Evolutionary conservation across 1,140 invertebrate species (phyloP).

Genomic region (Leptopilina clavipes): DNA sequence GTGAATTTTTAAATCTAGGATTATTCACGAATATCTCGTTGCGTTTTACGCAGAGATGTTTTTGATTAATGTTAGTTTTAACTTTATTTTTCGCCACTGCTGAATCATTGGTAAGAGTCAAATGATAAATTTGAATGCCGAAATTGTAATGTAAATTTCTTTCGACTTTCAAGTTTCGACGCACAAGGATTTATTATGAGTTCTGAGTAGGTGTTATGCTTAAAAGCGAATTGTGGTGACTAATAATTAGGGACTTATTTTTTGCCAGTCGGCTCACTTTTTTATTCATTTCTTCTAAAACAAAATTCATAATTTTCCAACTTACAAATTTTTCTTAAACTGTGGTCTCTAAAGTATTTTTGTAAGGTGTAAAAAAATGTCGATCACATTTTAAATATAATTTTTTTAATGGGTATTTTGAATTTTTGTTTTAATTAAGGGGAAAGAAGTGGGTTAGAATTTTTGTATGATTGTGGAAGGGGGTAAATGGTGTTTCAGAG

Average conservation of each 20-base stretch:
- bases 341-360: constrained; percentile 16
- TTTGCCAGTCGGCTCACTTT: constrained; percentile 22
- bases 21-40: not conserved
- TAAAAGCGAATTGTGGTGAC: constrained; percentile 19
- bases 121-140: not conserved
- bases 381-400: not conserved
- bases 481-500: constrained; percentile 61
- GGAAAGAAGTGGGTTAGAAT: constrained; percentile 39
- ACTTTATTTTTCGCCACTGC: not conserved
- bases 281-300: not conserved
- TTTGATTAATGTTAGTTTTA: not conserved
- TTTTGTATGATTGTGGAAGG: constrained; percentile 54
- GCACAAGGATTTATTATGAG: not conserved
- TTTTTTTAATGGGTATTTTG: not conserved
- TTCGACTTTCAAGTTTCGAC: not conserved
- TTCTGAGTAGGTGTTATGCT: constrained; percentile 14
- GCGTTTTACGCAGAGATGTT: constrained; percentile 2
- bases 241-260: constrained; percentile 33
- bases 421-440: not conserved
- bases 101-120: not conserved
- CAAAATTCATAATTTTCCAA: not conserved
- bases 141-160: not conserved
- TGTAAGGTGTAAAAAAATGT: not conserved
- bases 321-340: not conserved
- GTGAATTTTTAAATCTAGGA: not conserved